These are phyloP conservation scores for Sarcophilus harrisii DNA, from an alignment of 2,797 vertebrate species.

Conservation along the genomic window DNA sequence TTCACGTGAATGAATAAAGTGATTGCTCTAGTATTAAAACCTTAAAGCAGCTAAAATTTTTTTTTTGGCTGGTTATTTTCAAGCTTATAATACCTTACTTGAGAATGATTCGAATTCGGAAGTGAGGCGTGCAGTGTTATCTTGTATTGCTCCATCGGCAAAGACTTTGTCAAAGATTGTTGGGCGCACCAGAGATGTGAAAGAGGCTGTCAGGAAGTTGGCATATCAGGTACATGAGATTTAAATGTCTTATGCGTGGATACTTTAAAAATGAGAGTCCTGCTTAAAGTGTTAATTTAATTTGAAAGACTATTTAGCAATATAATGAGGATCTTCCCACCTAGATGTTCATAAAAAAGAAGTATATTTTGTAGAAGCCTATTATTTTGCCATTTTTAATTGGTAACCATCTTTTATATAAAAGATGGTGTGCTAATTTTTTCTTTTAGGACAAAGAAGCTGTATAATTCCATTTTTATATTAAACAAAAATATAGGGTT, in stretches of 20 bases:
- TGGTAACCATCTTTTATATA: neutral
- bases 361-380: constrained; percentile 45
- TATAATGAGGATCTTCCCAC: constrained; percentile 39
- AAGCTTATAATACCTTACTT: constrained; percentile 92
- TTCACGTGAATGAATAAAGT: neutral
- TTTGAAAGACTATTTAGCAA: constrained; percentile 54
- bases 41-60: constrained; percentile 23
- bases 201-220: constrained; percentile 93
- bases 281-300: constrained; percentile 22
- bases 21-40: neutral
- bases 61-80: constrained; percentile 64
- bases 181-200: constrained; percentile 93
- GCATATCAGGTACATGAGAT: constrained; percentile 91
- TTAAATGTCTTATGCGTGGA: neutral
- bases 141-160: constrained; percentile 94
- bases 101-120: constrained; percentile 95
- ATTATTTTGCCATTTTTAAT: neutral
- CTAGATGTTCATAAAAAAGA: constrained; percentile 2
- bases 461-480: constrained; percentile 15
- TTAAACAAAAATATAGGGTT: neutral
- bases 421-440: neutral
- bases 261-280: constrained; percentile 33
- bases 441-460: constrained; percentile 45
- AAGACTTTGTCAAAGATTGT: constrained; percentile 92
- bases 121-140: constrained; percentile 94